Evolutionary conservation across 2,888 invertebrate genomes (phyloP), one percentile per base, ranked within the genome.

Genomic region (Epinotia nisella): DNA sequence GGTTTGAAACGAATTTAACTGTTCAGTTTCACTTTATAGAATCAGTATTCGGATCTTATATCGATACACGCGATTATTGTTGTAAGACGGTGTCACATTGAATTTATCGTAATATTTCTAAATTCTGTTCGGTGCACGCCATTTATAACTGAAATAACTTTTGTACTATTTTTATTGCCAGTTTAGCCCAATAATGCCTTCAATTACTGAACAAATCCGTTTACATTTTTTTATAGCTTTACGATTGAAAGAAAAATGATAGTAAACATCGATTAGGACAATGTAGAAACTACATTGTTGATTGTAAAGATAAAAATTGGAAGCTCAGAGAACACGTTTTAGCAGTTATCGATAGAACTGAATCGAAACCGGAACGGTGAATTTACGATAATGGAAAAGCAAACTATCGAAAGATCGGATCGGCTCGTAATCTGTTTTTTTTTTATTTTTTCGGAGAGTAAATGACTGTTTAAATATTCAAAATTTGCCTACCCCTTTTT

Each of bases 401-500:
- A 82, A 86, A 82, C 84, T 84, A 85, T 79, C 81, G 76, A 77
- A 80, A 74, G 83, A 83, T 85, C 79, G 80, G 75, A 87, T 87
- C 86, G 77, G 80, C 70, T 75, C 78, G 79, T 86, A 87, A 86
- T 84, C 82, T 83, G 76, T 78, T 78, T 83, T 85, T 83, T 85
- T 81, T 84, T 82, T 81, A 85, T 86, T 87, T 87, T 85, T 83
- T 85, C 82, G 82, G 78, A 78, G 81, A 80, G 77, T 79, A 79
- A 82, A 83, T 80, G 81, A 76, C 80, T 81, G 84, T 82, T 90
- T 87, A 87, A 88, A 89, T 90, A 90, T 90, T 89, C 88, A 84
- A 87, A 89, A 88, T 88, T 85, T 79, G 82, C 79, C 79, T 85
- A 89, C 90, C 91, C 90, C 87, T 90, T 89, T 87, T 85, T 86